Conservation (phyloP, 2,888 invertebrate species). For the Asteroscopus sphinx region DNA sequence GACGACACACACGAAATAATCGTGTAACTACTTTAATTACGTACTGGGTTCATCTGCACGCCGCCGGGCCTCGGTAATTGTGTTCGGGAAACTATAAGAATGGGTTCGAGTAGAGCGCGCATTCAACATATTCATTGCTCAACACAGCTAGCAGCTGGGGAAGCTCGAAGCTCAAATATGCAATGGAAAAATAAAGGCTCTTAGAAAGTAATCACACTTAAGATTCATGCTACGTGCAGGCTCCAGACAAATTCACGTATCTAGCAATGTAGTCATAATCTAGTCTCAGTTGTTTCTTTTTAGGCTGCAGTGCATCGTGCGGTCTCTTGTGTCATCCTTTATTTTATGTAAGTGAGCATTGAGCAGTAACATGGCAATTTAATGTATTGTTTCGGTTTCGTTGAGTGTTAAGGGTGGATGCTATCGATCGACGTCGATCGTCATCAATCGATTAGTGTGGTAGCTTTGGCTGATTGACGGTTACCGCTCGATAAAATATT, state of each 20-base stretch:
- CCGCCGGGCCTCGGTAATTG: conserved; percentile 41
- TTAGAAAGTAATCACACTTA: conserved; percentile 17
- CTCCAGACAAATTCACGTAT: neutral
- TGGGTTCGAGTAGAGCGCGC: conserved; percentile 16
- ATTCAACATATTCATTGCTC: conserved; percentile 20
- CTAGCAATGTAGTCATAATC: conserved; percentile 13
- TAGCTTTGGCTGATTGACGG: no score
- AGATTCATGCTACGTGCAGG: conserved; percentile 14
- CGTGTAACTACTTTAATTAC: conserved; percentile 60
- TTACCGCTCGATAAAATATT: no score
- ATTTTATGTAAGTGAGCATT: conserved; percentile 8
- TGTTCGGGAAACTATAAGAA: conserved; percentile 35
- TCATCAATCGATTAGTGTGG: no score
- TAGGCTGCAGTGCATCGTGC: conserved; percentile 3
- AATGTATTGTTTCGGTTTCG: conserved; percentile 12
- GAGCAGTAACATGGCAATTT: conserved; percentile 4
- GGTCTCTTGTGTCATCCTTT: conserved; percentile 9
- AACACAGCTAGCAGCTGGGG: conserved; percentile 28
- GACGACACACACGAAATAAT: conserved; percentile 68
- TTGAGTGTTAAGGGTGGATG: no score
- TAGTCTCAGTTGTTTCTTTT: conserved; percentile 13
- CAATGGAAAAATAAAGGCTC: conserved; percentile 15
- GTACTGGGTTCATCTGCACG: conserved; percentile 55
- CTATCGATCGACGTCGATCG: no score
- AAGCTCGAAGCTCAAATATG: conserved; percentile 14